Conservation (phyloP, 2,797 vertebrate species). For the Darevskia mixta region DNA sequence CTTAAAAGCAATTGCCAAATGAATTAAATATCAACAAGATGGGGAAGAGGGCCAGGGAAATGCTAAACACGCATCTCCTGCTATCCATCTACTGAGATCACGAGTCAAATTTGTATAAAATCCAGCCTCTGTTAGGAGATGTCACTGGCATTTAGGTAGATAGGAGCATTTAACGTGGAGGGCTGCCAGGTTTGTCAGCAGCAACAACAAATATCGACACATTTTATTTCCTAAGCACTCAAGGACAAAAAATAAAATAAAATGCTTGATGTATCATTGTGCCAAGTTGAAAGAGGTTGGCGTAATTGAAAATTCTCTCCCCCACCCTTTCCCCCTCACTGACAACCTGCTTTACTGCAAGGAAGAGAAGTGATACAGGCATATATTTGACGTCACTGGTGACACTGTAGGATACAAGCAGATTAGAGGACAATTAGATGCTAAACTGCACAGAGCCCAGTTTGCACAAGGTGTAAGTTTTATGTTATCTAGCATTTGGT, state of each 20-base stretch:
- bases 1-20: conserved; percentile 8
- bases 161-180: conserved; percentile 8
- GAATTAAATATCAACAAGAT: not conserved
- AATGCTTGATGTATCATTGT: conserved; percentile 19
- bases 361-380: not conserved
- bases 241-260: not conserved
- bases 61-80: not conserved
- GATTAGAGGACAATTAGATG: conserved; percentile 19
- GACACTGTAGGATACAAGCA: not conserved
- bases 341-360: conserved; percentile 21
- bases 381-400: conserved; percentile 29
- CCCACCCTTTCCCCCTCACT: not conserved
- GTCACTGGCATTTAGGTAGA: conserved; percentile 6
- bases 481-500: not conserved
- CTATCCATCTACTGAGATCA: not conserved
- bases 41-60: not conserved
- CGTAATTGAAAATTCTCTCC: conserved; percentile 28
- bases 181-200: conserved; percentile 3
- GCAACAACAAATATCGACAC: conserved; percentile 12
- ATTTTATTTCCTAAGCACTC: conserved; percentile 25
- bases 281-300: not conserved
- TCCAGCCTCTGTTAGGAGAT: not conserved
- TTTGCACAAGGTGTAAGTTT: conserved; percentile 3
- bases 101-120: conserved; percentile 22
- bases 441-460: not conserved